These are phyloP conservation scores for Streblospio benedicti DNA, from an alignment of 1,140 invertebrate species.

Conservation along the genomic window DNA sequence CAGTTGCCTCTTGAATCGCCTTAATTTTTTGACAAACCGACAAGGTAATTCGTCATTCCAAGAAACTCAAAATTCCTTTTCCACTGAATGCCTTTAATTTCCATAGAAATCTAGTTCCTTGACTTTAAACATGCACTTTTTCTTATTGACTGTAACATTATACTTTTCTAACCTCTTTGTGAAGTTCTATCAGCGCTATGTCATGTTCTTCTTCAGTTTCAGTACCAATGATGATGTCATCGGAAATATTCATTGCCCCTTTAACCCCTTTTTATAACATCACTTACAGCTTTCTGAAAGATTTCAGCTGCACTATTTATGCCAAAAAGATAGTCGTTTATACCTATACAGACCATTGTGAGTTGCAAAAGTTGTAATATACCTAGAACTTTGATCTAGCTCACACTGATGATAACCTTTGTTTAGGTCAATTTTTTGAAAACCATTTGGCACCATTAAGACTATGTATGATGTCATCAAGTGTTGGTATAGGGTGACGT, in stretches of 20 bases:
- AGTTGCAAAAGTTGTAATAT: conserved; percentile 12
- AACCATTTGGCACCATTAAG: neutral
- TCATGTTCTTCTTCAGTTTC: neutral
- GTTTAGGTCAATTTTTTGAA: conserved; percentile 21
- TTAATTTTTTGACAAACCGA: too few relatives aligned
- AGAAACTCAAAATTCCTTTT: too few relatives aligned
- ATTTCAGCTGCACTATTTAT: conserved; percentile 15
- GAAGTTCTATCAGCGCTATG: neutral
- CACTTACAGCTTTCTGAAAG: conserved; percentile 12
- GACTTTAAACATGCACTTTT: neutral
- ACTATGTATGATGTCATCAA: conserved; percentile 8
- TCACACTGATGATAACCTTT: conserved; percentile 23
- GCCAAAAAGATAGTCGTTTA: conserved; percentile 21
- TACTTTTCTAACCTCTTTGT: neutral
- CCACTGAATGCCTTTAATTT: too few relatives aligned
- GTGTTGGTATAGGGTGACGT: conserved; percentile 10
- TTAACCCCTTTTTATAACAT: neutral
- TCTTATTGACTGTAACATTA: neutral
- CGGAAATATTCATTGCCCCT: conserved; percentile 1
- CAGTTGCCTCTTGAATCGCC: too few relatives aligned
- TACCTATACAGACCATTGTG: conserved; percentile 18
- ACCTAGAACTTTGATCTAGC: conserved; percentile 13
- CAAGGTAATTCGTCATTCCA: too few relatives aligned
- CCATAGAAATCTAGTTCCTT: too few relatives aligned
- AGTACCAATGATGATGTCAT: conserved; percentile 1